Percentiles rank a stretch among this genome's conserved stretches.
These are phyloP conservation scores for Apaloderma vittatum DNA, from an alignment of 2,113 vertebrate genomes.

Conservation along the genomic window DNA sequence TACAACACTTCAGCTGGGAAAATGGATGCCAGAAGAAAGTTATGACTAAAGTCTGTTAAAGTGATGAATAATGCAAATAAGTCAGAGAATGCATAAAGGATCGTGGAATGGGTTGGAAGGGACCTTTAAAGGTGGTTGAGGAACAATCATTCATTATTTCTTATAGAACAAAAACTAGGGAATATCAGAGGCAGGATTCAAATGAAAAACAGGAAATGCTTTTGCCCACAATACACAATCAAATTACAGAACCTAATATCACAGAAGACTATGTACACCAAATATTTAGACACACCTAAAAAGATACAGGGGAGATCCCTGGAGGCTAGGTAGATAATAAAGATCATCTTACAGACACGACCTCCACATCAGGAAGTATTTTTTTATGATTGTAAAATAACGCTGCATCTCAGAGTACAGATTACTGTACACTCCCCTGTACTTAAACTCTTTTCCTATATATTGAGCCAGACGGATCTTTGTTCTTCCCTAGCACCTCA, in stretches of 20 bases:
- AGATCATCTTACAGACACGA: neutral
- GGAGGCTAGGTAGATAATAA: neutral
- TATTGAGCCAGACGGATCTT: neutral
- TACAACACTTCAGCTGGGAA: neutral
- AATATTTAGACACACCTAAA: neutral
- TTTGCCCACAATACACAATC: neutral
- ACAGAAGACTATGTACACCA: too few relatives aligned
- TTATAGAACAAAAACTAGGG: neutral
- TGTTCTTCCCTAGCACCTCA: neutral
- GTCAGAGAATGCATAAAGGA: too few relatives aligned
- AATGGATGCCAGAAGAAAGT: neutral
- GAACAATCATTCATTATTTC: neutral
- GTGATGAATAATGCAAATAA: neutral
- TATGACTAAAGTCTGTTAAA: neutral
- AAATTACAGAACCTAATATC: neutral
- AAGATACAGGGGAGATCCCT: neutral
- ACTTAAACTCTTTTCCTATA: neutral
- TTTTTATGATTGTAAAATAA: neutral
- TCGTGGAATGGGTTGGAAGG: too few relatives aligned
- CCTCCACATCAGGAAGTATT: neutral
- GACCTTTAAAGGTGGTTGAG: neutral
- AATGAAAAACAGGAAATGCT: neutral
- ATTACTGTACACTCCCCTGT: neutral
- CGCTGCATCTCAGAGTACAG: neutral
- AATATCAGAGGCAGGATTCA: neutral